Evolutionary conservation across 1,140 invertebrate species (phyloP).

Genomic region (Leptinotarsa lineolata): DNA sequence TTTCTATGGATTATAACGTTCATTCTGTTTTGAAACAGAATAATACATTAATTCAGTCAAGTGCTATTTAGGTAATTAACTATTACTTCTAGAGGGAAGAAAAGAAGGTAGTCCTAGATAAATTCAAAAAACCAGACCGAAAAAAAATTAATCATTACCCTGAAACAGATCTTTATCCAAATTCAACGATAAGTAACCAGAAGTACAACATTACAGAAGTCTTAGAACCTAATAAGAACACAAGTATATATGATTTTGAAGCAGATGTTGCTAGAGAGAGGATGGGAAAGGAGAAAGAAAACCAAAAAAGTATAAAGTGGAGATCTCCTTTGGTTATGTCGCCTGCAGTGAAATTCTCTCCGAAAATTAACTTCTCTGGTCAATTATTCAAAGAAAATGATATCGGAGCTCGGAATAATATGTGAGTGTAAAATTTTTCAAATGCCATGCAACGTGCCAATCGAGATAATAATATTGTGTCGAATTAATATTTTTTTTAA

Average conservation of each 20-base stretch:
- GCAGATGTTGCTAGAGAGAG: not conserved
- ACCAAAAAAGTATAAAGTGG: slow-evolving; percentile 39
- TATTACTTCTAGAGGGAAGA: not conserved
- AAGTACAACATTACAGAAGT: not conserved
- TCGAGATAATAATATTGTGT: too few species aligned
- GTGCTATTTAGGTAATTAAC: too few species aligned
- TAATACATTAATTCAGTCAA: too few species aligned
- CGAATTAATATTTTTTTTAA: too few species aligned
- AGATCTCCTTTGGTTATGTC: slow-evolving; percentile 42
- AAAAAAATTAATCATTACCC: slow-evolving; percentile 9
- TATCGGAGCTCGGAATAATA: not conserved
- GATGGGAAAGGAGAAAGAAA: slow-evolving; percentile 8
- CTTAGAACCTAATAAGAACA: not conserved
- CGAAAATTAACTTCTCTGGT: slow-evolving; percentile 24
- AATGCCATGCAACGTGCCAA: too few species aligned
- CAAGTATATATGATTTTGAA: slow-evolving; percentile 10
- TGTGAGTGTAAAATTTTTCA: not conserved
- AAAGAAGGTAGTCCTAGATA: not conserved
- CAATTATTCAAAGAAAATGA: not conserved
- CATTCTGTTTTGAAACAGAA: too few species aligned
- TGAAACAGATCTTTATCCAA: not conserved
- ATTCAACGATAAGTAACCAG: slow-evolving; percentile 17
- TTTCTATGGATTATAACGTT: too few species aligned
- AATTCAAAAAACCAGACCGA: slow-evolving; percentile 13
- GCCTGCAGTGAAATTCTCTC: slow-evolving; percentile 38